phyloP scores from a whole-genome alignment of 2,797 vertebrate genomes.

The Oryzias dopingdopingensis region DNA sequence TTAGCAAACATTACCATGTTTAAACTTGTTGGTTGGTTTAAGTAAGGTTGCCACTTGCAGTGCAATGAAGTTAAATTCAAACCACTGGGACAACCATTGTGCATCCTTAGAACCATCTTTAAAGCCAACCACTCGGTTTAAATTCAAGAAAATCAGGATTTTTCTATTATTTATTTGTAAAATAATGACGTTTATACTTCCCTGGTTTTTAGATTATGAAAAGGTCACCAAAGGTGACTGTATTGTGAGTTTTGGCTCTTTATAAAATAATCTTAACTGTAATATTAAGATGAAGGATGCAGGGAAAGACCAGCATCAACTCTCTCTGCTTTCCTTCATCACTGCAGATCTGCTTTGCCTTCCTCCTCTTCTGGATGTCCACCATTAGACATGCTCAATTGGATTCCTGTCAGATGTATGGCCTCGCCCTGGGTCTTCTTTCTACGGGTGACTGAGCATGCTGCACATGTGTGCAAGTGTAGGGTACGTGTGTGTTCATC shows the following conservation, averaged over 20 bases:
- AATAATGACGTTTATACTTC: too few species aligned
- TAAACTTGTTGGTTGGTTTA: too few species aligned
- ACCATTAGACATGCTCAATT: slow-evolving; percentile 79
- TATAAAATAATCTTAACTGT: slow-evolving; percentile 37
- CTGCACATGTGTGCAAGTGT: slow-evolving; percentile 35
- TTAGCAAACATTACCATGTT: too few species aligned
- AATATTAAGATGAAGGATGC: slow-evolving; percentile 23
- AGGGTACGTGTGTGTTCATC: slow-evolving; percentile 8
- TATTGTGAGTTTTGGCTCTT: slow-evolving; percentile 25
- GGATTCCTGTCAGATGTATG: slow-evolving; percentile 79
- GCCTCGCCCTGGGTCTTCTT: slow-evolving; percentile 77
- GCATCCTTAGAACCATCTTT: too few species aligned
- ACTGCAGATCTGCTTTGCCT: slow-evolving; percentile 64
- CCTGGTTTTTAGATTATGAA: background rate
- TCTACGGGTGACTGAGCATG: slow-evolving; percentile 74
- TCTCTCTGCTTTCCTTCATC: slow-evolving; percentile 67
- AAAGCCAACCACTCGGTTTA: too few species aligned
- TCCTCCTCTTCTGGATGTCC: slow-evolving; percentile 73
- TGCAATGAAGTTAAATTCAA: too few species aligned
- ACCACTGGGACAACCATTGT: too few species aligned
- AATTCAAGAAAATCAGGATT: too few species aligned
- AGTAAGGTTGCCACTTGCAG: too few species aligned
- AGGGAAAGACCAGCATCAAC: slow-evolving; percentile 20
- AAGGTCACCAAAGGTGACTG: slow-evolving; percentile 7
- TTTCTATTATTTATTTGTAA: too few species aligned